A percentile compares a stretch with the other conserved stretches of the same genome.
phyloP scores from a whole-genome alignment of 2,797 vertebrate genomes.

The Halcyon smyrnensis region DNA sequence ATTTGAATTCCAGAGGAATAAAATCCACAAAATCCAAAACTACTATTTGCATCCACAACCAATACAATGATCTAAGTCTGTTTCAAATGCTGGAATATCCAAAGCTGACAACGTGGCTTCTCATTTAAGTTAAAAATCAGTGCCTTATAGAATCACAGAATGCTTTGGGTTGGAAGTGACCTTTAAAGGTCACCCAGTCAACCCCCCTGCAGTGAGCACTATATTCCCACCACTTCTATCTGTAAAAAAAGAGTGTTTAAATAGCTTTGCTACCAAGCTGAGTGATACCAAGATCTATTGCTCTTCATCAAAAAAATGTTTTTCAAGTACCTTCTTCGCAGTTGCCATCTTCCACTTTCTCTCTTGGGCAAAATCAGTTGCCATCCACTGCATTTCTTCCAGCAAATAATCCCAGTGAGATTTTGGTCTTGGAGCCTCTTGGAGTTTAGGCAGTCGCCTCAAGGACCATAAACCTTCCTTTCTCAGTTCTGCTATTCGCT shows the following conservation, averaged over 20 bases:
- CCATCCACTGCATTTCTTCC: conserved; percentile 99
- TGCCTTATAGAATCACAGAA: background rate
- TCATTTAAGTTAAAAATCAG: background rate
- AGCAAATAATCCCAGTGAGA: conserved; percentile 98
- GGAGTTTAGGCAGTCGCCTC: conserved; percentile 91
- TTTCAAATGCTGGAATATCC: background rate
- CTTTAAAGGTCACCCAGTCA: background rate
- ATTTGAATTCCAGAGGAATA: background rate
- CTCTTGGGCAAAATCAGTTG: conserved; percentile 97
- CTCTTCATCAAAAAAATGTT: background rate
- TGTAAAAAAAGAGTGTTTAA: background rate
- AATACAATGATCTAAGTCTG: background rate
- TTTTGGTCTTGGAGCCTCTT: conserved; percentile 91
- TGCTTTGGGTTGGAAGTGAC: background rate
- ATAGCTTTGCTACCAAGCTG: background rate
- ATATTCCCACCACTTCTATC: background rate
- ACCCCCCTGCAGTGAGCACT: background rate
- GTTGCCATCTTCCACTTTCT: conserved; percentile 96
- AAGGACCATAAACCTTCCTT: conserved; percentile 97
- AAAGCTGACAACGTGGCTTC: background rate
- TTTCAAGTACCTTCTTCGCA: conserved; percentile 91
- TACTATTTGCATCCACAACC: background rate
- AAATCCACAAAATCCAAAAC: background rate
- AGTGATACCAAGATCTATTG: background rate
- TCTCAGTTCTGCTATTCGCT: conserved; percentile 92